Evolutionary conservation across 2,888 invertebrate species (phyloP).

Genomic region (Lacanobia oleracea): DNA sequence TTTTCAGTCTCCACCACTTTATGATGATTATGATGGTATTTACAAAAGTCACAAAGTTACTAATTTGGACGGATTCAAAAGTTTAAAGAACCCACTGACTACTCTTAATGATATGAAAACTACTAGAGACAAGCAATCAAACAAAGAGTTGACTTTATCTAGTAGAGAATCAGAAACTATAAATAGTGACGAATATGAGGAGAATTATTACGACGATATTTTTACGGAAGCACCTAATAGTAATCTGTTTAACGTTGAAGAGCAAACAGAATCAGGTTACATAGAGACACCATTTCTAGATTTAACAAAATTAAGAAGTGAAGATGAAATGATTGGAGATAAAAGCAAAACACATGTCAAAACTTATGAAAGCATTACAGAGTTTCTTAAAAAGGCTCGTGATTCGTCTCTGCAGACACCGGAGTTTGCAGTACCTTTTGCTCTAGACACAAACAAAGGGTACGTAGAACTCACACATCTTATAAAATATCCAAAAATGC

Average conservation of each 20-base stretch:
- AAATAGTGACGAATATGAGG: not conserved
- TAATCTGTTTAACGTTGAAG: not conserved
- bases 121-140: not conserved
- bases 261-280: not conserved
- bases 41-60: constrained; percentile 1
- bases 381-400: constrained; percentile 49
- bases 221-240: not conserved
- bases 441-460: constrained; percentile 47
- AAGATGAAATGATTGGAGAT: constrained; percentile 7
- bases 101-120: constrained; percentile 7
- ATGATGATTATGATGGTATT: constrained; percentile 37
- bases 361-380: constrained; percentile 31
- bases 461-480: constrained; percentile 61
- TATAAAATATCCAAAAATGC: constrained; percentile 58
- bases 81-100: constrained; percentile 13
- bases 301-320: constrained; percentile 29
- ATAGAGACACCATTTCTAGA: not conserved
- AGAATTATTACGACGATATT: not conserved
- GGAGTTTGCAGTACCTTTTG: constrained; percentile 46
- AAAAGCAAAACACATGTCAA: constrained; percentile 30
- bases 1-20: constrained; percentile 33
- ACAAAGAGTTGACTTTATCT: not conserved
- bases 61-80: constrained; percentile 4
- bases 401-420: constrained; percentile 48
- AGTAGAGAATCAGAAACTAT: not conserved